Evolutionary conservation across 1,140 invertebrate genomes (phyloP), one percentile per base, ranked within the genome.

Genomic region (Nephotettix cincticeps): DNA sequence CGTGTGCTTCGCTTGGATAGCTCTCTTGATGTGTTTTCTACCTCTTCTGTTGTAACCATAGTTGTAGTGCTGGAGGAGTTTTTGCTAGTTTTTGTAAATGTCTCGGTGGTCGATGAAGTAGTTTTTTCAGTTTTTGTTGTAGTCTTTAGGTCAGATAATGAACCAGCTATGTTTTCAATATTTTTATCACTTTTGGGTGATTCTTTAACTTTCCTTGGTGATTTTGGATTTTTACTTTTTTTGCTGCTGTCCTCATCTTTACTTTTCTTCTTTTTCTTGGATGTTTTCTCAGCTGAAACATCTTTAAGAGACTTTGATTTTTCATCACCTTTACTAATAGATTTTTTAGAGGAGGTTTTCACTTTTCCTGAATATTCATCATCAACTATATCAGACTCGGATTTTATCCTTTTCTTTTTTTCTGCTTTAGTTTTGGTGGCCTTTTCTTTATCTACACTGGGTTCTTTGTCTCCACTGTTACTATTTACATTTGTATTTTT

Each of bases 251-350:
- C 56, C 27, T 61, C 28, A 11, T 61, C 56, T 61, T 25, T 29
- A 25, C 56, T 61, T 28, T 61, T 61, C 23, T 61, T 61, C 25
- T 61, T 61, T 25, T 61, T 61, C 27, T 61, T 61, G 13, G 56
- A 61, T 1, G 2, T 29, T 28, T 61, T 61, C 6, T 61, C 56
- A 6, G 21, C 28, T 9, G 6, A 9, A 61, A 4, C 23, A 11
- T 61, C 56, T 6, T 29, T 23, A 2, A 61, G 4, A 3, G 56
- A 61, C 28, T 61, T 25, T 27, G 56, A 61, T 61, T 61, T 61
- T 28, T 61, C 56, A 25, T 4, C 2, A 27, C 4, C 21, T 25
- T 9, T 61, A 4, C 25, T 27, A 27, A 4, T 36, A 6, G 32
- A 36, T 36, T 36, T 14, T 36, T 36, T 36, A 6, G 14, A 36